Base-by-base conservation (phyloP, 1,140 invertebrate genomes). In the Papilio polyxenes region DNA sequence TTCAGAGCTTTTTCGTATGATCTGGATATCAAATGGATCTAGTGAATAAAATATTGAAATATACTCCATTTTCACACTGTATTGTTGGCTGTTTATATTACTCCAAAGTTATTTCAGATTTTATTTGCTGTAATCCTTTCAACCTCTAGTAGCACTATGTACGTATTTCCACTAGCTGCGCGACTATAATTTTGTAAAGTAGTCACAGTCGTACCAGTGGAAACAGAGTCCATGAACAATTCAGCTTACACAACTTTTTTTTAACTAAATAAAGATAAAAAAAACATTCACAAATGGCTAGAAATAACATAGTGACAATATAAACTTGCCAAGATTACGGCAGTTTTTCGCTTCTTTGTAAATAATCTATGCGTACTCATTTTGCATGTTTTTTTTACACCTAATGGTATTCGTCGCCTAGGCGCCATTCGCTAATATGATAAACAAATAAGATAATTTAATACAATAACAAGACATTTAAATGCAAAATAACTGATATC, bases 401-500 rank as follows among this genome's bases (percentile, higher is more conserved):
- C 4, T 17, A 37, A 78, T 78, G 11, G 15, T 15, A 44, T 62
- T 40, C 37, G 62, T 80, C 78, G 20, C 20, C 17, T 13, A 49
- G 78, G 78, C 78, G 78, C 78, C 78, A 80, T 20, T 4, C 44
- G 20, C 56, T 20, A 69, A 65, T 40, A 65, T 56, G 13, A 20
- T 15, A 59, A 20, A 31, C 37, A 62, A 79, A 40, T 37, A 17
- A 79, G 23, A 79, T 78, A 77, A 77, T 56, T 56, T 56, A 79
- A 40, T 69, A 69, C 48, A 80, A 80, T 17, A 77, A 77, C 23
- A 31, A 53, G 49, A 37, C 75, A 77, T 77, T 77, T 15, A 80
- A 31, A 80, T 69, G 78, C 78, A 80, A 79, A 79, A 40, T 44
- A 80, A 40, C 31, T 20, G 77, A 80, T 62, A 80, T 80, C 77